Evolutionary conservation across 1,140 invertebrate genomes (phyloP).

Genomic region (Cepaea nemoralis): DNA sequence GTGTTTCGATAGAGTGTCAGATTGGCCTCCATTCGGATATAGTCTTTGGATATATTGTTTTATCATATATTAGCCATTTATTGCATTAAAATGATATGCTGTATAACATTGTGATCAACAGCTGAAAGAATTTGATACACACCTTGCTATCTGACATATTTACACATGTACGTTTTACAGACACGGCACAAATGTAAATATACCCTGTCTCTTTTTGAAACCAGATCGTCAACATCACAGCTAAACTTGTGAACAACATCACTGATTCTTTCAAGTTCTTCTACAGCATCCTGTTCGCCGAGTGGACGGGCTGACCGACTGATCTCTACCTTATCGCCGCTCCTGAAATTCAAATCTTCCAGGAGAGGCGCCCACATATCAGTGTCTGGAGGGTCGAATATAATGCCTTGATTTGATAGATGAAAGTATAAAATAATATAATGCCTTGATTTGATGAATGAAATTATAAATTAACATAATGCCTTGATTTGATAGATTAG

Average conservation of each 20-base stretch:
- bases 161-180: neutral
- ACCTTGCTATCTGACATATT: no score
- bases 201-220: conserved; percentile 4
- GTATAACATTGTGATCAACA: no score
- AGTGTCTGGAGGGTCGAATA: conserved; percentile 18
- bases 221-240: neutral
- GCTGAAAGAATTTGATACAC: no score
- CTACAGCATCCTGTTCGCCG: neutral
- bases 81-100: no score
- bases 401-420: conserved; percentile 1
- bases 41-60: no score
- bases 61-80: no score
- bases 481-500: neutral
- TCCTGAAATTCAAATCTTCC: conserved; percentile 22
- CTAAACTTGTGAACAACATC: neutral
- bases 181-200: neutral
- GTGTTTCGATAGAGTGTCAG: no score
- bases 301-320: neutral
- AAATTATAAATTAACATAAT: no score
- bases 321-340: neutral
- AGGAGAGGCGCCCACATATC: conserved; percentile 10
- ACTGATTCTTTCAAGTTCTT: neutral
- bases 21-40: no score
- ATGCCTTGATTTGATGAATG: conserved; percentile 7
- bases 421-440: no score